These are phyloP conservation scores for Phalacrocorax carbo DNA, from an alignment of 2,113 vertebrate species.

Conservation along the genomic window DNA sequence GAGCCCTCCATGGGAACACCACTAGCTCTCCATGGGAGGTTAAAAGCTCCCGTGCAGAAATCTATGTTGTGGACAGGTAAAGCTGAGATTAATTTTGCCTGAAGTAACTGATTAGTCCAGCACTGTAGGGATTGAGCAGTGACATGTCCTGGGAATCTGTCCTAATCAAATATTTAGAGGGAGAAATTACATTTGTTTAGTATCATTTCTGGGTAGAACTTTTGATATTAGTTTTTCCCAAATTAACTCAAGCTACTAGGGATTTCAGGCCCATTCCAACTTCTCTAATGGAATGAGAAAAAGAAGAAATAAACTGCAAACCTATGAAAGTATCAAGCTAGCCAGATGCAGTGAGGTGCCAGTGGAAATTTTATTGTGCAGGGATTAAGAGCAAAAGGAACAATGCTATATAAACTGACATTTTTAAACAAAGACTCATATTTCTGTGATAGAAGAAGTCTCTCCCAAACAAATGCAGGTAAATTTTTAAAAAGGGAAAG, in stretches of 20 bases:
- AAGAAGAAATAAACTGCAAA: not conserved
- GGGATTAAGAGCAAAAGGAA: not conserved
- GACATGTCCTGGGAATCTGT: not conserved
- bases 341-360: not conserved
- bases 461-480: not conserved
- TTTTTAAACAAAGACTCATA: not conserved
- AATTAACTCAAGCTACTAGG: constrained; percentile 1
- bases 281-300: not conserved
- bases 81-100: not conserved
- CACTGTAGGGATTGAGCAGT: not conserved
- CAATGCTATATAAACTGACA: not conserved
- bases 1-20: not conserved
- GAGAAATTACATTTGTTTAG: constrained; percentile 24
- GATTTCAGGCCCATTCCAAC: not conserved
- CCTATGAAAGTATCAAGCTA: not conserved
- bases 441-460: not conserved
- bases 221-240: not conserved
- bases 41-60: not conserved
- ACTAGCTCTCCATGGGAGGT: not conserved
- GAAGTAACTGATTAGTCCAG: not conserved
- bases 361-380: not conserved
- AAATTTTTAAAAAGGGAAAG: not conserved
- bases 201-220: constrained; percentile 8
- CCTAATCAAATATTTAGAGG: not conserved
- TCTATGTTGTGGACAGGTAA: not conserved